Base-by-base conservation (phyloP, 2,888 invertebrate species). In the Erebia ligea region DNA sequence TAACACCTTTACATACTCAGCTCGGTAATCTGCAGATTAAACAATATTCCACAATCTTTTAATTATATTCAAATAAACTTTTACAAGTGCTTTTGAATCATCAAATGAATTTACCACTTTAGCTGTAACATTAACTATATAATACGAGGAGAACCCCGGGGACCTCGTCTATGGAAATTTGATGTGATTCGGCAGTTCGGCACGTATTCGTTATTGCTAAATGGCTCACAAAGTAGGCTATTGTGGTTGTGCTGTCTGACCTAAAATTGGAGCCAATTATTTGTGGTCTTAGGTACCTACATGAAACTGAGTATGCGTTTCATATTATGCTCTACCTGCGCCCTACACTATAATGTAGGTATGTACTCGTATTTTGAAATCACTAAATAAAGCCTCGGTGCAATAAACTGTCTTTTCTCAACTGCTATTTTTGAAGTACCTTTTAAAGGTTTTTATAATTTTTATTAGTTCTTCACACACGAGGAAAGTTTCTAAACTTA, bases 221-320 rank as follows among this genome's bases (percentile, higher is more conserved):
- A 62, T 62, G 21, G 45, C 15, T 17, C 62, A 15, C 45, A 48
- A 62, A 62, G 62, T 45, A 62, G 62, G 45, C 61, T 42, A 45
- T 48, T 62, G 62, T 13, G 62, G 62, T 62, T 48, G n/a, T 42
- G 61, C n/a, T 42, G 61, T 45, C 21, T 62, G 62, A 61, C 61
- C 61, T 13, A 21, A 48, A 48, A 62, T 48, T 21, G 19, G 48
- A 62, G 62, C 62, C 62, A 48, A 62, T 25, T 62, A 62, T 62
- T 21, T 62, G 62, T 48, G 62, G 62, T 62, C 19, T 19, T 21
- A 13, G 13, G 45, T 62, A 62, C 15, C 21, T 61, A 61, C 13
- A 48, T 21, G 45, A 62, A 48, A 61, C 61, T 17, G 59, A 45
- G 45, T 42, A 15, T 45, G 62, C 8, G 13, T 62, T 48, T 48